These are phyloP conservation scores for Catharus bicknelli DNA, from an alignment of 2,113 vertebrate genomes.

Conservation along the genomic window DNA sequence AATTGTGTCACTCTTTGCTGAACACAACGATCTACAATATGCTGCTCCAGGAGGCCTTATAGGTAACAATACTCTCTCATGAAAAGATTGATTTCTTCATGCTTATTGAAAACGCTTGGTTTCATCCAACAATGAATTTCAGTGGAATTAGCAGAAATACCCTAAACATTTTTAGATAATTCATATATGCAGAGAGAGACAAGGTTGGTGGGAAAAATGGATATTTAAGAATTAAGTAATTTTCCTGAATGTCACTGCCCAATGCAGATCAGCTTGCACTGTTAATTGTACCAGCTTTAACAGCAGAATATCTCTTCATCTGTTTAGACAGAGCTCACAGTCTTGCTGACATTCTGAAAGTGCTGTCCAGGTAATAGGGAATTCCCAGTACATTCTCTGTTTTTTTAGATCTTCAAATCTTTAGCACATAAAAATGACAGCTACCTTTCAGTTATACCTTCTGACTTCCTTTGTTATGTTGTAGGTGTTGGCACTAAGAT, in stretches of 20 bases:
- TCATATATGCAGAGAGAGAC: neutral
- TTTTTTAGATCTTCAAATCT: neutral
- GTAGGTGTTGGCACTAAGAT: conserved; percentile 97
- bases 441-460: neutral
- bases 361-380: neutral
- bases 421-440: neutral
- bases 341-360: neutral
- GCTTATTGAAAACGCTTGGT: neutral
- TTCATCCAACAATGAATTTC: neutral
- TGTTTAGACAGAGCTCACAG: neutral
- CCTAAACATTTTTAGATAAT: neutral
- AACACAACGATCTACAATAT: conserved; percentile 97
- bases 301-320: neutral
- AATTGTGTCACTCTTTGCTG: conserved; percentile 96
- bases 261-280: neutral
- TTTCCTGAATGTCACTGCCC: neutral
- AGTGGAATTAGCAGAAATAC: neutral
- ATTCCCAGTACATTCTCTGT: neutral
- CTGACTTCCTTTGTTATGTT: neutral
- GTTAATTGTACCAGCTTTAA: neutral
- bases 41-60: conserved; percentile 96
- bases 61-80: conserved; percentile 71
- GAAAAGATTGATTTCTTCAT: neutral
- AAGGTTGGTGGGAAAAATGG: neutral
- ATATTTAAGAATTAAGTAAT: neutral